A percentile compares a stretch with the other conserved stretches of the same genome.
These are phyloP conservation scores for Odontomachus brunneus DNA, from an alignment of 1,140 invertebrate species.

Conservation along the genomic window DNA sequence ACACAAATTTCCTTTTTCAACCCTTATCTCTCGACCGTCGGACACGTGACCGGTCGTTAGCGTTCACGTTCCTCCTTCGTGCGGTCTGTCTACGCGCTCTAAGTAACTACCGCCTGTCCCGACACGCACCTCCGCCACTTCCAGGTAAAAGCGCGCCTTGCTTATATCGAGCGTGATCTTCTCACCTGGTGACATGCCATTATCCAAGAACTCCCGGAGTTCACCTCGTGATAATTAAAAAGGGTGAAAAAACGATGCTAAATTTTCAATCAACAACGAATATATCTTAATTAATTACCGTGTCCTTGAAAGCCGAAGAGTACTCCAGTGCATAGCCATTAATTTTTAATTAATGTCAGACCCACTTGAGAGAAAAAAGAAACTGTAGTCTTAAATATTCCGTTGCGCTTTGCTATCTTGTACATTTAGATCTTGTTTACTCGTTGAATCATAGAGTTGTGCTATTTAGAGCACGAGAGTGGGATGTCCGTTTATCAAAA, in stretches of 20 bases:
- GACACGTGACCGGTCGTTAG: conserved; percentile 79
- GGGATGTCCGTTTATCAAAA: no score
- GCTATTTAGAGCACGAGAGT: no score
- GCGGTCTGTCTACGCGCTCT: conserved; percentile 55
- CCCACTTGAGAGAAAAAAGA: not conserved
- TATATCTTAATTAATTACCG: not conserved
- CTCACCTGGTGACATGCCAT: conserved; percentile 50
- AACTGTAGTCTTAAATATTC: conserved; percentile 14
- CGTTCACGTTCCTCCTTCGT: conserved; percentile 64
- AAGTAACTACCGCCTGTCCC: conserved; percentile 37
- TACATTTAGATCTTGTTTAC: conserved; percentile 24
- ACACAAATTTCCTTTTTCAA: conserved; percentile 80
- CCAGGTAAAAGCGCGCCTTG: conserved; percentile 30
- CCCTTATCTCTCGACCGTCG: conserved; percentile 70
- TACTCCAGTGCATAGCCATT: not conserved
- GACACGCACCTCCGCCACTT: conserved; percentile 30
- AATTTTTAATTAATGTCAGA: not conserved
- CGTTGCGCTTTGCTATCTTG: not conserved
- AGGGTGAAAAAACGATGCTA: not conserved
- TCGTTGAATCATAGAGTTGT: not conserved
- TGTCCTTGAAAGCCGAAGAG: not conserved
- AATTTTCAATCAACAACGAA: not conserved
- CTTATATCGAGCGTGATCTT: conserved; percentile 52
- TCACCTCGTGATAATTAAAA: conserved; percentile 25
- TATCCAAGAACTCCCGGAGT: conserved; percentile 25